phyloP scores from a whole-genome alignment of 2,888 invertebrate species.

The Alsophila aescularia region DNA sequence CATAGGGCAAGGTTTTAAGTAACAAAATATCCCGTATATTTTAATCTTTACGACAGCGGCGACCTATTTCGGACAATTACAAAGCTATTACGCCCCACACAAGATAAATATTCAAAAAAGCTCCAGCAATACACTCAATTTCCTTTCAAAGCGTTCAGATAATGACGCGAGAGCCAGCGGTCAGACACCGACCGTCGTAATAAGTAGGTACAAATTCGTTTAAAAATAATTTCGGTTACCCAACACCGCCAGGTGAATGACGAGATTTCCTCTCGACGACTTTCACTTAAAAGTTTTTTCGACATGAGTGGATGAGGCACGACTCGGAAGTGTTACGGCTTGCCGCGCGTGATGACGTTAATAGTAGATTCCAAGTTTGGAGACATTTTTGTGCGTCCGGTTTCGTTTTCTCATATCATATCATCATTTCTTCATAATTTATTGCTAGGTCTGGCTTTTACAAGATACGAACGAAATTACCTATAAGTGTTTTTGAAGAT shows the following conservation, averaged over 20 bases:
- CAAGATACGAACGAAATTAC: too few species aligned
- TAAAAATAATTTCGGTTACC: constrained; percentile 71
- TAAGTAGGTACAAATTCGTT: constrained; percentile 49
- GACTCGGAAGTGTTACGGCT: constrained; percentile 37
- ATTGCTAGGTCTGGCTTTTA: background rate
- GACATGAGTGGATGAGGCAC: constrained; percentile 49
- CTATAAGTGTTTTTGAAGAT: too few species aligned
- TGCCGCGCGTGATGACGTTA: constrained; percentile 43
- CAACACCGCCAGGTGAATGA: constrained; percentile 64
- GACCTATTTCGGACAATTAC: background rate
- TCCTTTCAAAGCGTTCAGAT: constrained; percentile 20
- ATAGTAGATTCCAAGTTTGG: constrained; percentile 30
- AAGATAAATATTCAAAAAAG: constrained; percentile 4
- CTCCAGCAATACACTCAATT: constrained; percentile 18
- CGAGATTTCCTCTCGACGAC: constrained; percentile 72
- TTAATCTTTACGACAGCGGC: background rate
- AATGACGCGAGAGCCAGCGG: constrained; percentile 32
- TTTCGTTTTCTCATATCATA: constrained; percentile 41
- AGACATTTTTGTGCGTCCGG: constrained; percentile 29
- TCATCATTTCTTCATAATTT: constrained; percentile 25
- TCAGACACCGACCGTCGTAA: constrained; percentile 40
- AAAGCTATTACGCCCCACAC: background rate
- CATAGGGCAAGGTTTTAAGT: too few species aligned
- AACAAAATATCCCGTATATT: too few species aligned
- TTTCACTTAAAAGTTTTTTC: constrained; percentile 79